Evolutionary conservation across 2,113 vertebrate species (phyloP), one percentile per base, ranked within the genome.

Genomic region (Calonectris borealis): DNA sequence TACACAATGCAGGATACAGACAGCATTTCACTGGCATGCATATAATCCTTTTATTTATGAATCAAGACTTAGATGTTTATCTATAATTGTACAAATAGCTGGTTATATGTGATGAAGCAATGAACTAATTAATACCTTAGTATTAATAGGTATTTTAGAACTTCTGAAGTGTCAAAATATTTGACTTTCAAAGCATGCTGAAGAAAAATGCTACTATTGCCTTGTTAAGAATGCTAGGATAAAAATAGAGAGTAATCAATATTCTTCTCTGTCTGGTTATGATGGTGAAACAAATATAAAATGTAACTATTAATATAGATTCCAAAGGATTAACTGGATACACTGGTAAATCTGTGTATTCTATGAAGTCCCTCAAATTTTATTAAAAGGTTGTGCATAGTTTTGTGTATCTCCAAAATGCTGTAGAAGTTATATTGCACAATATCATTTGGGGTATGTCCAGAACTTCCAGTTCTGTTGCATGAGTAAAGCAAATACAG

Each of bases 1-100:
- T 46, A n/a, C 95, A 95, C 77, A 75, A 38, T 42, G 38, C n/a
- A 72, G 36, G 51, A 83, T 88, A 92, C 57, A 78, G 54, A 70
- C 38, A 80, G 93, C 71, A 88, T 91, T 96, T 94, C 89, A 51
- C 46, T 70, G 54, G 42, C 65, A 92, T 49, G 52, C 68, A 87
- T 96, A 40, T 93, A 92, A 88, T 89, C 25, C 34, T 93, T 78
- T 66, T 83, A 71, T 92, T 95, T 83, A 61, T 82, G 48, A 92
- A 80, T 77, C 42, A 52, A 71, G 83, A 52, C 80, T 73, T 66
- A 73, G 61, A 16, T 80, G 27, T 60, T 94, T 88, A 72, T 71
- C 60, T 91, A 21, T 81, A 86, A 76, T 64, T 49, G 49, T 75
- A 64, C 46, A 83, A 73, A 86, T 76, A 88, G 49, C 36, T 95